Evolutionary conservation across 2,888 invertebrate species (phyloP).

Genomic region (Eurois occulta): DNA sequence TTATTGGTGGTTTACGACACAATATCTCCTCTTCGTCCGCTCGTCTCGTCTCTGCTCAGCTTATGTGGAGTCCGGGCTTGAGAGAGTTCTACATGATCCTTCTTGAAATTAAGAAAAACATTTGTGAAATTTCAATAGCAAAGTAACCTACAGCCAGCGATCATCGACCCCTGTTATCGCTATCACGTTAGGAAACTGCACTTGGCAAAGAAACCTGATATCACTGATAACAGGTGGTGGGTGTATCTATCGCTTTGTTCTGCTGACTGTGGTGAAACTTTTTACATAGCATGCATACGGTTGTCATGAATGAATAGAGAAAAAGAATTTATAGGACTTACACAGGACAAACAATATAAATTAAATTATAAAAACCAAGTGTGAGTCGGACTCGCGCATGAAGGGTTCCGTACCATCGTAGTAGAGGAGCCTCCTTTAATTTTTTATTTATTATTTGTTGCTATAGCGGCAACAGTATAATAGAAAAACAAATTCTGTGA

Average conservation of each 20-base stretch:
- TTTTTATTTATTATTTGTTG: too few relatives aligned
- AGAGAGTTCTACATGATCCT: background rate
- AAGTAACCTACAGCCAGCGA: constrained; percentile 63
- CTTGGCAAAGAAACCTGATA: constrained; percentile 78
- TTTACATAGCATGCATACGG: background rate
- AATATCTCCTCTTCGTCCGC: background rate
- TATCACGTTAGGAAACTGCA: constrained; percentile 74
- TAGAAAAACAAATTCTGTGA: too few relatives aligned
- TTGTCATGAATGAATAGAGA: too few relatives aligned
- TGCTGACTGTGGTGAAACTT: constrained; percentile 6
- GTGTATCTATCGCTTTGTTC: background rate
- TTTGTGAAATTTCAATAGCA: background rate
- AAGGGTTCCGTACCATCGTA: too few relatives aligned
- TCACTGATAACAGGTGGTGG: constrained; percentile 51
- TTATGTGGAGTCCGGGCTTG: background rate
- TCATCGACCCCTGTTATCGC: constrained; percentile 77
- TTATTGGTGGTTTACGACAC: background rate
- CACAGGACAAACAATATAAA: too few relatives aligned
- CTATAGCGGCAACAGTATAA: too few relatives aligned
- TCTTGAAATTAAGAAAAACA: background rate
- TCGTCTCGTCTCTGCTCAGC: too few relatives aligned
- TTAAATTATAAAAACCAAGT: too few relatives aligned
- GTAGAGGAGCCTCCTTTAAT: too few relatives aligned
- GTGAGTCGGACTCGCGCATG: too few relatives aligned
- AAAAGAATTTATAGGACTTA: too few relatives aligned